A percentile compares a stretch with the other conserved stretches of the same genome.
phyloP scores from a whole-genome alignment of 2,888 invertebrate species.

The Melipona beecheii region DNA sequence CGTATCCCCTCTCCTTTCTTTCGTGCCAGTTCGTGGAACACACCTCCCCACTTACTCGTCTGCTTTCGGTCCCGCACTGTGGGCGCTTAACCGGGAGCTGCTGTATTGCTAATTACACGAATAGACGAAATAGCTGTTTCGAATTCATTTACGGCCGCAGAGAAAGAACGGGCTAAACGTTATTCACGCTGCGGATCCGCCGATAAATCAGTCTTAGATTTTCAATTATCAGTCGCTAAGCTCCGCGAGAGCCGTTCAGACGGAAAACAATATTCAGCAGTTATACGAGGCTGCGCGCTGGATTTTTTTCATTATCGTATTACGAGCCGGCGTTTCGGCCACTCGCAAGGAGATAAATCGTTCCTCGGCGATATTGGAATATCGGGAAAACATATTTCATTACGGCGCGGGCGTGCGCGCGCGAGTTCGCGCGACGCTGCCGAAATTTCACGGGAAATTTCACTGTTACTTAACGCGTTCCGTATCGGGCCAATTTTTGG shows the following conservation, averaged over 20 bases:
- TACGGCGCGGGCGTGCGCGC: constrained; percentile 61
- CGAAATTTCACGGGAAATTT: constrained; percentile 63
- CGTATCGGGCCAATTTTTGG: too few species aligned
- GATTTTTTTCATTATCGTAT: constrained; percentile 76
- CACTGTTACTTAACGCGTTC: too few species aligned
- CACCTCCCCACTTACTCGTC: too few species aligned
- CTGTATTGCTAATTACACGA: too few species aligned
- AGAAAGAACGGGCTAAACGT: background rate
- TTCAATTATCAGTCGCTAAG: constrained; percentile 57
- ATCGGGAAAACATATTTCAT: constrained; percentile 80
- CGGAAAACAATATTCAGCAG: constrained; percentile 65
- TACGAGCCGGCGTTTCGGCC: constrained; percentile 50
- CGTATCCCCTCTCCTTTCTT: too few species aligned
- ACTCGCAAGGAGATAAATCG: constrained; percentile 76
- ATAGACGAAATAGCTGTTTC: constrained; percentile 16
- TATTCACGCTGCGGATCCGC: constrained; percentile 27
- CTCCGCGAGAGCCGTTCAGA: constrained; percentile 38
- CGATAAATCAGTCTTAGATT: constrained; percentile 56
- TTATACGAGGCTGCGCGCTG: constrained; percentile 57
- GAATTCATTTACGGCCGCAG: background rate
- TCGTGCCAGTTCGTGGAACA: too few species aligned
- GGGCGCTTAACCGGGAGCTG: too few species aligned
- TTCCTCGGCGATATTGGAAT: constrained; percentile 78
- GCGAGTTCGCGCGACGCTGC: constrained; percentile 29
- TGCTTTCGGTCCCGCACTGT: too few species aligned